Evolutionary conservation across 2,113 vertebrate genomes (phyloP).

Genomic region (Progne subis): DNA sequence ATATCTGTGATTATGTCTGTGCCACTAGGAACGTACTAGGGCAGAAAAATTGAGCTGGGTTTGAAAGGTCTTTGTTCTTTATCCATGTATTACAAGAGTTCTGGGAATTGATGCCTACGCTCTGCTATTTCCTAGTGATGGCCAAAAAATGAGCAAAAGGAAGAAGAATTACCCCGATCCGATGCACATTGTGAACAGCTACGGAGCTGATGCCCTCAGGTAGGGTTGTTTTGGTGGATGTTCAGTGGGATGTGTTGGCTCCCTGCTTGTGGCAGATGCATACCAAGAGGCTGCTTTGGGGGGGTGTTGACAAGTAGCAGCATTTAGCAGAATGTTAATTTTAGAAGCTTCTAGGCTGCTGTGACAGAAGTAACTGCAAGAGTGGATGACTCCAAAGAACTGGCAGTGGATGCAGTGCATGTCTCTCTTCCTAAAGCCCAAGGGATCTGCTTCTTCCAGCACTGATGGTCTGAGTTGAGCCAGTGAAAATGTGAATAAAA

Average conservation of each 20-base stretch:
- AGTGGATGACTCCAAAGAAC: background rate
- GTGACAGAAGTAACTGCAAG: background rate
- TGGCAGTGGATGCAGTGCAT: background rate
- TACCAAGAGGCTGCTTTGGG: background rate
- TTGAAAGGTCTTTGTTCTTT: background rate
- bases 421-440: background rate
- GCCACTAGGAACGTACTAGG: background rate
- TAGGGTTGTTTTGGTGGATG: conserved; percentile 24
- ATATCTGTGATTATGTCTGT: background rate
- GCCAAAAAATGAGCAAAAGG: conserved; percentile 99
- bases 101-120: background rate
- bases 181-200: conserved; percentile 82
- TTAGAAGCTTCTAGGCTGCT: background rate
- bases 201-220: conserved; percentile 95
- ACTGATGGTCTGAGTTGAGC: background rate
- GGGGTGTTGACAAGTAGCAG: background rate
- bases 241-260: background rate
- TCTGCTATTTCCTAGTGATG: conserved; percentile 82
- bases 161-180: conserved; percentile 99
- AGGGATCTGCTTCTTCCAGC: background rate
- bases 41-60: background rate
- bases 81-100: background rate
- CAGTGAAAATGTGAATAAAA: background rate
- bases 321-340: background rate
- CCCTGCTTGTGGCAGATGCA: background rate